Evolutionary conservation across 2,797 vertebrate genomes (phyloP).

Genomic region (Phrynocephalus guinanensis): DNA sequence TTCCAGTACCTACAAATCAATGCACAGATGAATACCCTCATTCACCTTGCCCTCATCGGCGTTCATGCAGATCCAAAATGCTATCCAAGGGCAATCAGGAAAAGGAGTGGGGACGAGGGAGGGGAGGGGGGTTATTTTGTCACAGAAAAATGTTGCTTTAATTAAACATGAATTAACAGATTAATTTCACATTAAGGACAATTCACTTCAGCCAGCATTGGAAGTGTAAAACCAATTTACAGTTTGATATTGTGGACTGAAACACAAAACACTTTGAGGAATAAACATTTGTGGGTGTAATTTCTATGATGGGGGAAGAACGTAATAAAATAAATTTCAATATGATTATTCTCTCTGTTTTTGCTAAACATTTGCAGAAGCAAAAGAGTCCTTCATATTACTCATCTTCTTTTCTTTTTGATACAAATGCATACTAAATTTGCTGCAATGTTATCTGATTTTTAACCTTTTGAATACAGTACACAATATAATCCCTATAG

Average conservation of each 20-base stretch:
- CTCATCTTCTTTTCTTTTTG: not conserved
- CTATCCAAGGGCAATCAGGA: slow-evolving; percentile 63
- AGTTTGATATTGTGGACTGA: not conserved
- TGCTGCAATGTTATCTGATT: rapidly evolving
- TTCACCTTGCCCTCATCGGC: slow-evolving; percentile 56
- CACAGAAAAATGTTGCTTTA: slow-evolving; percentile 53
- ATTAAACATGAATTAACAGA: slow-evolving; percentile 67
- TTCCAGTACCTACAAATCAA: slow-evolving; percentile 78
- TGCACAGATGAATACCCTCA: slow-evolving; percentile 65
- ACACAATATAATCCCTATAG: not conserved
- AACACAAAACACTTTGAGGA: slow-evolving; percentile 22
- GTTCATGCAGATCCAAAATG: slow-evolving; percentile 33
- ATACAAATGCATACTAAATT: not conserved
- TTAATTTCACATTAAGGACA: slow-evolving; percentile 56
- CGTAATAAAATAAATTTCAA: not conserved
- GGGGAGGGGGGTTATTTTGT: slow-evolving; percentile 48
- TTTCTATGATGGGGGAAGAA: not conserved
- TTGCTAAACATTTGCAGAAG: slow-evolving; percentile 22
- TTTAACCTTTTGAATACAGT: not conserved
- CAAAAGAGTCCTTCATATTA: slow-evolving; percentile 1
- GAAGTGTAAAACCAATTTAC: slow-evolving; percentile 39
- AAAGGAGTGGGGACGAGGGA: slow-evolving; percentile 31
- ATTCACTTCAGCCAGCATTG: slow-evolving; percentile 47
- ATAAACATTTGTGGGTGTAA: slow-evolving; percentile 22
- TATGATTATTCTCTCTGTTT: not conserved